These are phyloP conservation scores for Pempheris klunzingeri DNA, from an alignment of 2,797 vertebrate genomes.

Conservation along the genomic window DNA sequence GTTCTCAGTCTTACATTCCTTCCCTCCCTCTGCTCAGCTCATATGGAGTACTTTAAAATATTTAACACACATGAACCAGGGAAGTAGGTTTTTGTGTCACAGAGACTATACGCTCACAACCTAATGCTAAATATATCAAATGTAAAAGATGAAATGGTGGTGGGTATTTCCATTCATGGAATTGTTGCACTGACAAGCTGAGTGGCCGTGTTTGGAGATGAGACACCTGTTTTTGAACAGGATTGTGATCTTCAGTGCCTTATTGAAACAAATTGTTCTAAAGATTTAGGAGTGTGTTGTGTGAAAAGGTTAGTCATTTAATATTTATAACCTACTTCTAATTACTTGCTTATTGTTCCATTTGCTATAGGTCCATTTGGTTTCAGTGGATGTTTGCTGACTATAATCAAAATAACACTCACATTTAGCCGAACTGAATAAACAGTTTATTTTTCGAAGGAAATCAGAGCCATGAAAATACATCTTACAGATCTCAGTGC, in stretches of 20 bases:
- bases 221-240: neutral
- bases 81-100: conserved; percentile 74
- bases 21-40: conserved; percentile 32
- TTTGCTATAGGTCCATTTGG: neutral
- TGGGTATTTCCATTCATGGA: conserved; percentile 20
- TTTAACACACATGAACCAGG: conserved; percentile 55
- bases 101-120: conserved; percentile 13
- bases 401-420: neutral
- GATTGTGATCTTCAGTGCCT: neutral
- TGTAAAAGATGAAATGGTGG: conserved; percentile 27
- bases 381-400: neutral
- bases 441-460: neutral
- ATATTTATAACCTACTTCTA: neutral
- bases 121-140: conserved; percentile 42
- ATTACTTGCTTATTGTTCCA: neutral
- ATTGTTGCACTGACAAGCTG: neutral
- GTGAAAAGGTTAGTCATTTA: neutral
- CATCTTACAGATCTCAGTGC: neutral
- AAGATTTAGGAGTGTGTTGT: neutral
- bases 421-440: neutral
- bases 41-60: conserved; percentile 64
- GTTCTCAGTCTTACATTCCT: conserved; percentile 1
- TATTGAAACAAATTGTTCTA: neutral
- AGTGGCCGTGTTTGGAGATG: neutral
- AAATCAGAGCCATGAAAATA: neutral